Base-by-base conservation (phyloP, 2,113 vertebrate genomes). In the Oxyura jamaicensis region DNA sequence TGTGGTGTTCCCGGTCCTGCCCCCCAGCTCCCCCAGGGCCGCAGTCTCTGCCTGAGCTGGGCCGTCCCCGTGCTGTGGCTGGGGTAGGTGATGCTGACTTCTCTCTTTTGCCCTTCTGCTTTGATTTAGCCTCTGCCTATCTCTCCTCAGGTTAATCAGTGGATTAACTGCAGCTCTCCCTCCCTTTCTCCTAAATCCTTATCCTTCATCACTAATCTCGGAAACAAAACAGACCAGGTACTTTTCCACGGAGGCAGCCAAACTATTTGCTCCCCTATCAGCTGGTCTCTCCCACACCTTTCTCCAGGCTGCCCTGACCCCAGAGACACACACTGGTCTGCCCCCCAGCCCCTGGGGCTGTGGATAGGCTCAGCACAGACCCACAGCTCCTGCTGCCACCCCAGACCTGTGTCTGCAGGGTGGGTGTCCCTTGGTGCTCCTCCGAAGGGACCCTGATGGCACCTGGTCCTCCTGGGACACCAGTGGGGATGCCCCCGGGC, bases 171-270 rank as follows among this genome's bases (percentile, higher is more conserved):
- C 91, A 88, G 88, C 83, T 76, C 85, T 88, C 58, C 91, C 93
- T 90, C 93, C 83, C 72, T 75, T 84, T 91, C 86, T 78, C 76
- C 93, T 85, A 96, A 97, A 95, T 96, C 95, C 85, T 90, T 88
- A 95, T 93, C 94, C 80, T 94, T 97, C 96, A 96, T 95, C 96
- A 95, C 91, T 11, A 82, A 91, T 11, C 90, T 91, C 53, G 85
- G 95, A 97, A 94, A 96, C 80, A 97, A 95, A 96, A 68, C 95
- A 97, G 97, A 94, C 53, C 91, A 95, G 92, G 96, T 96, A 88
- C 82, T 91, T 93, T 94, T 95, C 91, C 44, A 0, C 2, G 25
- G 53, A 90, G 83, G 93, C 85, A 93, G 96, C 90, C 94, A 94
- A 96, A 91, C 69, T 83, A 82, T 91, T 93, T 92, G 75, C 69